Evolutionary conservation across 1,140 invertebrate genomes (phyloP).

Genomic region (Nixonia krombeini): DNA sequence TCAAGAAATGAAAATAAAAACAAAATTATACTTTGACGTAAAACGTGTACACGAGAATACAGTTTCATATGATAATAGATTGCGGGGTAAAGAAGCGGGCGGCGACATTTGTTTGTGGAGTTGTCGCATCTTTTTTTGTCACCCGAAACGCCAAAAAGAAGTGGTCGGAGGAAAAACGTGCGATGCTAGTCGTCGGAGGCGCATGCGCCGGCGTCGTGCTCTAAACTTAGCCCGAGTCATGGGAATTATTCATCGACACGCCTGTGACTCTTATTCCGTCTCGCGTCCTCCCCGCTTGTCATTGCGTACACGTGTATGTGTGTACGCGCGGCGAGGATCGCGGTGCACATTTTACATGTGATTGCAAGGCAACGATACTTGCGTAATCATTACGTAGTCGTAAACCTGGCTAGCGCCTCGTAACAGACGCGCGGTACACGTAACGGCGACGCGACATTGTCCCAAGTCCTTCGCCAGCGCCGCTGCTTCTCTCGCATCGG

Average conservation of each 20-base stretch:
- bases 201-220: no score
- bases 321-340: neutral
- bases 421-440: conserved; percentile 35
- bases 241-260: conserved; percentile 40
- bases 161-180: neutral
- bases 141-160: neutral
- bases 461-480: conserved; percentile 34
- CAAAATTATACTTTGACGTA: neutral
- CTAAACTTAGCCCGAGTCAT: conserved; percentile 31
- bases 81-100: no score
- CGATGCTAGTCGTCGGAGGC: neutral
- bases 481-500: conserved; percentile 12
- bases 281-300: conserved; percentile 21
- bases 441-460: conserved; percentile 27
- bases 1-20: neutral
- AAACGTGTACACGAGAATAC: no score
- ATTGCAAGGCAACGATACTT: conserved; percentile 49
- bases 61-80: no score
- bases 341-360: conserved; percentile 34
- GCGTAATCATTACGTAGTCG: conserved; percentile 57
- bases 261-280: conserved; percentile 22
- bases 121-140: neutral
- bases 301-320: no score
- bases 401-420: conserved; percentile 45
- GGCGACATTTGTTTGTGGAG: neutral